phyloP scores from a whole-genome alignment of 2,888 invertebrate species.

The Rhabditoides inermis region DNA sequence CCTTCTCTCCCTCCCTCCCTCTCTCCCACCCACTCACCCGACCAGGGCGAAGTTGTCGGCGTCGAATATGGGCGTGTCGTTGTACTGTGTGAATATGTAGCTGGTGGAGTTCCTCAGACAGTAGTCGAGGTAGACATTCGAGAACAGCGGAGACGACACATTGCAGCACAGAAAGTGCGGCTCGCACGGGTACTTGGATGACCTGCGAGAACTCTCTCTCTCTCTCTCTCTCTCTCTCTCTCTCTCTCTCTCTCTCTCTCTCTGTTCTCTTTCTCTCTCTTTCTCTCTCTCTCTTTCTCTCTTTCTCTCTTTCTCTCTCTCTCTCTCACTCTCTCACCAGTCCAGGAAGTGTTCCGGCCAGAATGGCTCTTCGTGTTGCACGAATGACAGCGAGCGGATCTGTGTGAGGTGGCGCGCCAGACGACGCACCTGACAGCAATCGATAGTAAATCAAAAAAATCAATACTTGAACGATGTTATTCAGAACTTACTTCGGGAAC shows the following conservation, averaged over 20 bases:
- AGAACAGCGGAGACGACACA: conserved; percentile 17
- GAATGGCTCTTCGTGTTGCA: conserved; percentile 32
- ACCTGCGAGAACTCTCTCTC: not conserved
- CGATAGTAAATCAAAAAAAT: too few relatives aligned
- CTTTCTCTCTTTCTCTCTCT: too few relatives aligned
- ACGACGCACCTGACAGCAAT: too few relatives aligned
- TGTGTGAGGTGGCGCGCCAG: conserved; percentile 18
- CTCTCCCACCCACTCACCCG: conserved; percentile 9
- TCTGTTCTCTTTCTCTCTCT: too few relatives aligned
- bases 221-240: too few relatives aligned
- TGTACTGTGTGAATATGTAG: conserved; percentile 42
- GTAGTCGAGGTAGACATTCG: conserved; percentile 24
- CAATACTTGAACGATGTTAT: not conserved
- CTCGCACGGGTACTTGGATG: not conserved
- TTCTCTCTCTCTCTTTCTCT: too few relatives aligned
- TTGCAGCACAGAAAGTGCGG: conserved; percentile 1
- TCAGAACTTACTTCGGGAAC: conserved; percentile 12
- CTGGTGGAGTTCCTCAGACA: conserved; percentile 41
- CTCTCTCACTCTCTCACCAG: too few relatives aligned
- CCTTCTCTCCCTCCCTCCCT: conserved; percentile 10
- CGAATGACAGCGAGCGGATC: conserved; percentile 33
- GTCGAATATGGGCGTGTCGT: conserved; percentile 50
- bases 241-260: too few relatives aligned
- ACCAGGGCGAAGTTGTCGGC: conserved; percentile 36
- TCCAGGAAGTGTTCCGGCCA: conserved; percentile 48